Base-by-base conservation (phyloP, 2,113 vertebrate genomes). In the Pelecanus crispus region DNA sequence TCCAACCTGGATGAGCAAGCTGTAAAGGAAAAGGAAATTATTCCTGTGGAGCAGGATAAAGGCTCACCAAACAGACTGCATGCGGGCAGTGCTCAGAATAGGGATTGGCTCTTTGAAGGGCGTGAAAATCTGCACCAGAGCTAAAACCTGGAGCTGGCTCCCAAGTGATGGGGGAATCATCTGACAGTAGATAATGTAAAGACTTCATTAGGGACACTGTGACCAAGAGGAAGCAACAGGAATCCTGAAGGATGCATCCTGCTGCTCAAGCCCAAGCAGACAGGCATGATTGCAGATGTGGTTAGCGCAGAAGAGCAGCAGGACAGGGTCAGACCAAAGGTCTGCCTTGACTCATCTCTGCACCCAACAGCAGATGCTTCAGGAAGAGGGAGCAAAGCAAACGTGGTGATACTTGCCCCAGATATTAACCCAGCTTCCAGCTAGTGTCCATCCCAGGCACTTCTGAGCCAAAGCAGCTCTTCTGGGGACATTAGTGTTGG, bases 21-120 rank as follows among this genome's bases (percentile, higher is more conserved):
- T 86, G 26, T 78, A 65, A 88, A 88, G 72, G 82, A 96, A 96
- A 78, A 95, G 83, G 88, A 95, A 94, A 91, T 91, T 38, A 96
- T 92, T 95, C 52, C 73, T 81, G 70, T 84, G 83, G 86, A 94
- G 28, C 61, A 89, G 80, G 80, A 81, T 84, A 61, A 95, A 95
- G 81, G 87, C 87, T 92, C 44, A 34, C 84, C 36, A 65, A 75
- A 52, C 56, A 92, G 86, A 70, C 52, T 63, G 73, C 73, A 91
- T 28, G 84, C 94, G 93, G 93, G 94, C 70, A 95, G 81, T 14
- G 13, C 34, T 88, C 61, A 67, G 93, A 74, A 81, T 7, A 85
- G 65, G 81, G 77, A 94, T 89, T 0, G 2, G 73, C 84, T 65
- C 89, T 94, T 97, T 91, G 93, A 96, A 95, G 66, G 65, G 73